These are phyloP conservation scores for Coenonympha glycerion DNA, from an alignment of 2,888 invertebrate genomes.

Conservation along the genomic window DNA sequence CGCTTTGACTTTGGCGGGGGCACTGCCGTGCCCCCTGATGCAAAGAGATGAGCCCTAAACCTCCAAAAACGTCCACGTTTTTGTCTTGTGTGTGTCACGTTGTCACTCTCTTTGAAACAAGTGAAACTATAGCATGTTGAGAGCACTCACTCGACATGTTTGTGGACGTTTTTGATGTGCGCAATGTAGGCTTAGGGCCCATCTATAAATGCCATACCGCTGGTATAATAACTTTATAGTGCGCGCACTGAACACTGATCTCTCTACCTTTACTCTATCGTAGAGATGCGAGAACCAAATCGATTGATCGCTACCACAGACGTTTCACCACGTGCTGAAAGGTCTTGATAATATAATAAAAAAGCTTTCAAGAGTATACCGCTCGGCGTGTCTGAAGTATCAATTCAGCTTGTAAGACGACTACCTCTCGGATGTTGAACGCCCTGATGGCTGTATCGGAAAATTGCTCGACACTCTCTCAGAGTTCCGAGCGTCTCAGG, in stretches of 20 bases:
- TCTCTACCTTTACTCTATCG: neutral
- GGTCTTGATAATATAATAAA: slow-evolving; percentile 75
- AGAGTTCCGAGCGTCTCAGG: slow-evolving; percentile 42
- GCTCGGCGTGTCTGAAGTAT: slow-evolving; percentile 71
- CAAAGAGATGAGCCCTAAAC: no score
- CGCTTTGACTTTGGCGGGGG: no score
- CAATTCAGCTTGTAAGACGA: slow-evolving; percentile 72
- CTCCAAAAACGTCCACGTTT: no score
- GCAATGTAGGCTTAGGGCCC: no score
- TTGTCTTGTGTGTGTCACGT: no score
- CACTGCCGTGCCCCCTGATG: no score
- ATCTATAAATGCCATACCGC: neutral
- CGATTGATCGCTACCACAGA: slow-evolving; percentile 8
- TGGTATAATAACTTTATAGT: neutral
- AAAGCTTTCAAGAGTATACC: slow-evolving; percentile 75
- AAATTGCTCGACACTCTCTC: slow-evolving; percentile 54
- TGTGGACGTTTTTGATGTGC: no score
- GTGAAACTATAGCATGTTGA: no score
- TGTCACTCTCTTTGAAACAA: no score
- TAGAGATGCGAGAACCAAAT: slow-evolving; percentile 1
- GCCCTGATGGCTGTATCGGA: slow-evolving; percentile 66
- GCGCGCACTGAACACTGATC: neutral
- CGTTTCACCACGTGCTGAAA: slow-evolving; percentile 35
- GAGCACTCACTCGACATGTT: no score
- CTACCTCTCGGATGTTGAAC: slow-evolving; percentile 59